Base-by-base conservation (phyloP, 2,797 vertebrate genomes). In the Rhyacichthys aspro region DNA sequence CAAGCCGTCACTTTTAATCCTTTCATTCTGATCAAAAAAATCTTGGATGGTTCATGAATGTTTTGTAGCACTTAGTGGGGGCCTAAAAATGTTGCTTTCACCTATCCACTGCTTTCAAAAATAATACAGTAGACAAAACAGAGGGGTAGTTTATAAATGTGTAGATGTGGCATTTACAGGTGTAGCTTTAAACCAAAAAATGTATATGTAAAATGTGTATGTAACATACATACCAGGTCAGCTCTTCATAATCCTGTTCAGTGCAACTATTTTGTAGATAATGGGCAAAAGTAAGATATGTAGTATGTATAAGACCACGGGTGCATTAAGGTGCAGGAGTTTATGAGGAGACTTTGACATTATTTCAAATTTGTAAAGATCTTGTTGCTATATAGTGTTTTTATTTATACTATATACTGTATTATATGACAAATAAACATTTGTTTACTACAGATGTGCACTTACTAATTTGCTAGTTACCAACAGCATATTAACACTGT, bases 251-350 rank as follows among this genome's bases (percentile, higher is more conserved):
- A 41, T n/a, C n/a, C 45, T 54, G 68, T 34, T 39, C 58, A 79
- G 66, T 63, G 61, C 68, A 72, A 65, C 75, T 59, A 45, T 83
- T 81, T 79, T 84, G 74, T 89, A 92, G 87, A 86, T 80, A 93
- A 81, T 59, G 71, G 37, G 74, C 70, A 78, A 70, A 78, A 76
- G 73, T 46, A 56, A 60, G 78, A 80, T 67, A 28, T 55, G 57
- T n/a, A 41, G 39, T 74, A 78, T 84, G 76, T 92, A 93, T 94
- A 94, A 74, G 82, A 91, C 90, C 84, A 87, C 63, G 78, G 65
- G 74, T 78, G 56, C 55, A 59, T 70, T 57, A 68, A 82, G 48
- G 66, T 75, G 76, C 67, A 76, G 63, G 18, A 17, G 54, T 65
- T 41, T 58, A 70, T 74, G 65, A 59, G 70, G 55, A 69, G 59